phyloP scores from a whole-genome alignment of 2,113 vertebrate genomes.

The Carlito syrichta region DNA sequence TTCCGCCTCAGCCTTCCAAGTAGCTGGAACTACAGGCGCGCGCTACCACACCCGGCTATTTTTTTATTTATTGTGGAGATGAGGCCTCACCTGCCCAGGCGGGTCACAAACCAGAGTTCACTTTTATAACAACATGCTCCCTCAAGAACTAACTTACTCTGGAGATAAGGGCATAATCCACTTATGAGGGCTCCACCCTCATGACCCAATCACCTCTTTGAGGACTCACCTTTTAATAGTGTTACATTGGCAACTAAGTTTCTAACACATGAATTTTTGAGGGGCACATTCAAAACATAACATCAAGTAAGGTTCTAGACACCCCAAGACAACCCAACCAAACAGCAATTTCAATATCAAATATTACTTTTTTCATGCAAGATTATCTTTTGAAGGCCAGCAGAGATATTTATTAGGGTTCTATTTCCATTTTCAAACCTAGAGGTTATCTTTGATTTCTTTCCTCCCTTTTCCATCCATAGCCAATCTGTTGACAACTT shows the following conservation, averaged over 20 bases:
- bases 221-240: neutral
- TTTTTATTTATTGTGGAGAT: no score
- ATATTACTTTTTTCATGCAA: neutral
- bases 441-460: neutral
- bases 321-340: neutral
- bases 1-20: no score
- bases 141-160: neutral
- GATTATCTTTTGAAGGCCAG: neutral
- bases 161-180: neutral
- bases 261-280: neutral
- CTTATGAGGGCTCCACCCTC: neutral
- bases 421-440: neutral
- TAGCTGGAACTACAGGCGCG: no score
- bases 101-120: no score
- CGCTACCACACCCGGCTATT: no score
- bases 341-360: neutral
- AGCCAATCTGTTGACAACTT: neutral
- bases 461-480: neutral
- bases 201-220: neutral
- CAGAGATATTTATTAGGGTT: neutral
- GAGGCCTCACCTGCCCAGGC: no score
- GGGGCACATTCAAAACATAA: neutral
- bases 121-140: neutral
- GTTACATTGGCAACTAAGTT: neutral
- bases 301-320: neutral